These are phyloP conservation scores for Tetheella fluctuosa DNA, from an alignment of 2,888 invertebrate species.

Conservation along the genomic window DNA sequence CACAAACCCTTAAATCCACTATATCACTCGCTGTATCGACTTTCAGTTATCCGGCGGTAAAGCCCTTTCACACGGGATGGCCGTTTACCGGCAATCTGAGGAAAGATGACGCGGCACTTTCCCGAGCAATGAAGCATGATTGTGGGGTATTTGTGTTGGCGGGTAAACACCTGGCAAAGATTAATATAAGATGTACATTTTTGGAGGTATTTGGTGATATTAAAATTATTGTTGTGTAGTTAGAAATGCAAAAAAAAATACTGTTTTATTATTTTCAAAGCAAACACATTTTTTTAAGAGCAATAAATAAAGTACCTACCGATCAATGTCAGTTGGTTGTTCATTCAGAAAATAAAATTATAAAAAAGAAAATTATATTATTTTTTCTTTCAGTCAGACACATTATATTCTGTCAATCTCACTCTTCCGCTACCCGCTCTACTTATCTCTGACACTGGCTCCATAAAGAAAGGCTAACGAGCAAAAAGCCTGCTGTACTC, in stretches of 20 bases:
- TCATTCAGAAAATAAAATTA: too few species aligned
- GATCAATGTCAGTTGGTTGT: too few species aligned
- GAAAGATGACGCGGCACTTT: conserved; percentile 65
- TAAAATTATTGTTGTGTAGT: too few species aligned
- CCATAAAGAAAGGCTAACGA: conserved; percentile 57
- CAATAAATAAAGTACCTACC: too few species aligned
- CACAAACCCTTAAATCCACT: conserved; percentile 19
- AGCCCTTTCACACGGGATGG: conserved; percentile 38
- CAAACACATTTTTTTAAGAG: too few species aligned
- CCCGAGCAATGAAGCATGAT: conserved; percentile 53
- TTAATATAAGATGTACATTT: too few species aligned
- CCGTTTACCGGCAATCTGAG: conserved; percentile 62
- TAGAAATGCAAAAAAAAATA: too few species aligned
- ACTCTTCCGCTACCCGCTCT: too few species aligned
- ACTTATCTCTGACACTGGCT: conserved; percentile 26
- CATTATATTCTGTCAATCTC: conserved; percentile 17
- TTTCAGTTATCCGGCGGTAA: conserved; percentile 25
- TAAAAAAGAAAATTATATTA: too few species aligned
- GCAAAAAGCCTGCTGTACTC: conserved; percentile 73
- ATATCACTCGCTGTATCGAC: conserved; percentile 31
- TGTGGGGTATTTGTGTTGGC: conserved; percentile 22
- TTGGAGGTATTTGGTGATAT: too few species aligned
- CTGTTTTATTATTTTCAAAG: too few species aligned
- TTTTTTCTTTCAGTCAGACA: too few species aligned
- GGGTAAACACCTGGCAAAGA: not conserved